These are phyloP conservation scores for Leucophenga varia DNA, from an alignment of 1,140 invertebrate species.

Conservation along the genomic window DNA sequence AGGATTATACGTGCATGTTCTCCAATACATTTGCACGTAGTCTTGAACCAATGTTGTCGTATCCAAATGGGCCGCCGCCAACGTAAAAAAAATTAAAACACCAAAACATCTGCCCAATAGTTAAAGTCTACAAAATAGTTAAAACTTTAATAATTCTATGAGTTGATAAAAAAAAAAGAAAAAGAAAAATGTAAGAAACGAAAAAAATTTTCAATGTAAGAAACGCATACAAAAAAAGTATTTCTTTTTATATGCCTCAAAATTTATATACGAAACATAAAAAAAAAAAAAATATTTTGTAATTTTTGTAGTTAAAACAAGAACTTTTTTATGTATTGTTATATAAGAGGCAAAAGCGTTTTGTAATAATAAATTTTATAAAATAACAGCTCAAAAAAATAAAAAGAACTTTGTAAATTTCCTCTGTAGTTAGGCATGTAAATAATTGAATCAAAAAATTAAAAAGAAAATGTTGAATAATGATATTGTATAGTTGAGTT, in stretches of 20 bases:
- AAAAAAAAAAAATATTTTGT: neutral
- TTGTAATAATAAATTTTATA: too few relatives aligned
- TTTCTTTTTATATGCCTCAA: too few relatives aligned
- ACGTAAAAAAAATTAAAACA: slow-evolving; percentile 60
- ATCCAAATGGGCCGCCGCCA: slow-evolving; percentile 87
- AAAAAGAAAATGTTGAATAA: too few relatives aligned
- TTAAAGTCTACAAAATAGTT: slow-evolving; percentile 1
- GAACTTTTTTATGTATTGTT: too few relatives aligned
- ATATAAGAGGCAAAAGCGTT: too few relatives aligned
- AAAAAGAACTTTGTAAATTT: too few relatives aligned
- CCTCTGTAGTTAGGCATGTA: slow-evolving; percentile 24
- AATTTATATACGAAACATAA: too few relatives aligned
- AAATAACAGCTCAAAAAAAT: too few relatives aligned
- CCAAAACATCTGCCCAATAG: slow-evolving; percentile 10
- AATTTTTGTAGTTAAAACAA: neutral
- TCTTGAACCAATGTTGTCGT: slow-evolving; percentile 82
- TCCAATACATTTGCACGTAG: slow-evolving; percentile 78
- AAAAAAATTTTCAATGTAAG: neutral
- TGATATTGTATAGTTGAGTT: too few relatives aligned
- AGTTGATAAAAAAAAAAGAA: slow-evolving; percentile 3
- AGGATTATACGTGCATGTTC: slow-evolving; percentile 81
- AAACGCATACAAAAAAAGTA: slow-evolving; percentile 4
- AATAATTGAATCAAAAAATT: slow-evolving; percentile 10
- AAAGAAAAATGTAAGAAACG: neutral
- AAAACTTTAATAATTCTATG: slow-evolving; percentile 7